Base-by-base conservation (phyloP, 2,797 vertebrate species). In the Oryzias sinensis region DNA sequence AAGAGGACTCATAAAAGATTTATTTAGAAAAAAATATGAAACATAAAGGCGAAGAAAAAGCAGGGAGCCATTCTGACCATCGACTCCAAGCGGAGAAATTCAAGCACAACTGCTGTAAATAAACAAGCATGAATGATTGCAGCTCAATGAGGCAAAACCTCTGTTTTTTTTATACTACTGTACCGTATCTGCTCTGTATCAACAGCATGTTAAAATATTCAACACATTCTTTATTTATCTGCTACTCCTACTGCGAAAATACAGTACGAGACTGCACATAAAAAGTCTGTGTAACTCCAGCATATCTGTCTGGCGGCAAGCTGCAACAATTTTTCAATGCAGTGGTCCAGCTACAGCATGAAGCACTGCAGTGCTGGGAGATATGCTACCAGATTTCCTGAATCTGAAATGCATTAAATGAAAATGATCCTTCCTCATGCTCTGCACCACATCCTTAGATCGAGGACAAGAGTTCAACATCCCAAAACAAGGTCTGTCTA, bases 1-100 rank as follows among this genome's bases (percentile, higher is more conserved):
- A 79, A 73, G 76, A 72, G 71, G 56, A 27, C 67, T 82, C 70
- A 76, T 88, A 65, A 85, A 87, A 82, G 62, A 82, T 80, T 51
- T 53, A 78, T 54, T 65, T 73, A 40, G 24, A 74, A 76, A 18
- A 84, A 88, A 79, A 77, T 48, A 71, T 65, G 55, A 24, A 16
- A 33, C 18, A 45, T 25, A 40, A 74, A 65, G 53, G 62, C 56
- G 50, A 56, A 52, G 25, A 60, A 40, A 70, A 78, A 55, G 33
- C 4, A 54, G 68, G 53, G 63, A 60, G 17, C 61, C 57, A 71
- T 64, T 70, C 53, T 69, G 59, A 69, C 51, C 56, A 33, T 22
- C 1, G 24, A 61, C 64, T 27, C 33, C 45, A 16, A 58, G 54
- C 63, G 70, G 56, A 60, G n/a, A 64, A 56, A 69, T 17, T 61